Percentiles rank a stretch among this genome's conserved stretches.
phyloP scores from a whole-genome alignment of 2,797 vertebrate species.

The Pangasius krempfi region DNA sequence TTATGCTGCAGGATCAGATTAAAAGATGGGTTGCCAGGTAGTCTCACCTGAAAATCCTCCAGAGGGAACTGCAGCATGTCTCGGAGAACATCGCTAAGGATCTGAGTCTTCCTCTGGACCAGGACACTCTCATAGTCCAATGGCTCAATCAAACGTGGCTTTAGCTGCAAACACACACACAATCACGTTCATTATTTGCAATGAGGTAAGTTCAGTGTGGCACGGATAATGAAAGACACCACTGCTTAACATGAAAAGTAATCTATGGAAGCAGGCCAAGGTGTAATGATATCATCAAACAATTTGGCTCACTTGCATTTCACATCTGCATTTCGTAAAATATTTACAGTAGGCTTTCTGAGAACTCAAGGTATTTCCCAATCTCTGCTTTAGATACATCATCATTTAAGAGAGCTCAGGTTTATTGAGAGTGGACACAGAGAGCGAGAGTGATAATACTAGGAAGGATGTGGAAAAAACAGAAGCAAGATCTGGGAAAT shows the following conservation, averaged over 20 bases:
- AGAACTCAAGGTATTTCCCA: not conserved
- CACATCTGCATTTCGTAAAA: not conserved
- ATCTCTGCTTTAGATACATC: not conserved
- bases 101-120: slow-evolving; percentile 96
- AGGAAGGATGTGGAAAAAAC: not conserved
- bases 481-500: not conserved
- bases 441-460: not conserved
- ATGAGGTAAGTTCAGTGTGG: too few relatives aligned
- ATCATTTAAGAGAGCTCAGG: not conserved
- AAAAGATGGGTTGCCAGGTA: slow-evolving; percentile 15
- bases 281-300: not conserved
- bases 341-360: not conserved
- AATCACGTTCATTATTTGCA: slow-evolving; percentile 18
- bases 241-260: not conserved
- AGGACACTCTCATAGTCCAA: slow-evolving; percentile 98
- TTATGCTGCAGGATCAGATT: not conserved
- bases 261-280: not conserved
- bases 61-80: slow-evolving; percentile 97
- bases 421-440: not conserved
- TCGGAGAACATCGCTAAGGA: slow-evolving; percentile 91
- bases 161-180: slow-evolving; percentile 79
- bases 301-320: not conserved
- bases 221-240: not conserved
- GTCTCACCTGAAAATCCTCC: slow-evolving; percentile 95
- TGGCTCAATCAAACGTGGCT: slow-evolving; percentile 94